Base-by-base conservation (phyloP, 2,888 invertebrate species). In the Trichopoda pennipes region DNA sequence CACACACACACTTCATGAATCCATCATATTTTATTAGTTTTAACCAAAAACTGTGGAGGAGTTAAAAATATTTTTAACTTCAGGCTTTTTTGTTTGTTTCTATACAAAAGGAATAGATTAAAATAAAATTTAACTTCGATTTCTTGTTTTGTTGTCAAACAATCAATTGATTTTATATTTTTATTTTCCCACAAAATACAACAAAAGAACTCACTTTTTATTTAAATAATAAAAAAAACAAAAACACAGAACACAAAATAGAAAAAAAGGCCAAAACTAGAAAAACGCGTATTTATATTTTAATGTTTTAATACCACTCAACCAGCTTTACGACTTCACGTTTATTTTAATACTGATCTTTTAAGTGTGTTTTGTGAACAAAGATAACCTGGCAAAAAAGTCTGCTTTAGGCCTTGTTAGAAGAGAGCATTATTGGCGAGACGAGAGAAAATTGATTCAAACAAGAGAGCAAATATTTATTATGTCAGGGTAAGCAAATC, bases 221-320 rank as follows among this genome's bases (percentile, higher is more conserved):
- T 14, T 19, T 49, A 58, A 55, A 73, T 55, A 69, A 44, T 51
- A 14, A 61, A 51, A 28, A 49, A 10, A 32, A 1, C 14, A 23
- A n/a, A 55, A 32, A 77, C n/a, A n/a, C n/a, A n/a, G n/a, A n/a
- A n/a, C n/a, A n/a, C n/a, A n/a, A n/a, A n/a, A n/a, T 44, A 60
- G 61, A 68, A 51, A 58, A 55, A 10, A 70, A 73, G 32, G 49
- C 66, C 69, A 53, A 55, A 82, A 82, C 82, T 82, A 55, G 82
- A 66, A 75, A 79, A 82, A 82, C 79, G 79, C 79, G 82, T 82
- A 72, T 79, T 75, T 55, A 51, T 64, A 44, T 56, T 12, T 19
- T 23, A 38, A 9, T 70, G 38, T n/a, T 75, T 56, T 10, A 63
- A 49, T 42, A 56, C 19, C 44, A 23, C 55, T 56, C n/a, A 12